A percentile compares a stretch with the other conserved stretches of the same genome.
Evolutionary conservation across 2,888 invertebrate genomes (phyloP).

Genomic region (Homarus gammarus): DNA sequence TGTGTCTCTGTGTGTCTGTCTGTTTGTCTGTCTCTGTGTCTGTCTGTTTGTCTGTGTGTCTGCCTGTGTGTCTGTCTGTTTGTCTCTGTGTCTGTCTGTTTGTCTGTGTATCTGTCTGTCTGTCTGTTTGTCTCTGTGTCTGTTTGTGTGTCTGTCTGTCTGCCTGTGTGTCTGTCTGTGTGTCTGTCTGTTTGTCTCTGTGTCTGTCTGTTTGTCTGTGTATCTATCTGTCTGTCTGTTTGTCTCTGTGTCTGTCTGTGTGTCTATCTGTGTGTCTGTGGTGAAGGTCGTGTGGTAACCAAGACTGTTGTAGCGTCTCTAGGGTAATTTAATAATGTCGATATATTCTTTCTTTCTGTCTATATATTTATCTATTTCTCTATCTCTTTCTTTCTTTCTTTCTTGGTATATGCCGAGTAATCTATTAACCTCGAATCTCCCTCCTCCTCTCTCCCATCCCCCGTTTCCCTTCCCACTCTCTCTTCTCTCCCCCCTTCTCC

Average conservation of each 20-base stretch:
- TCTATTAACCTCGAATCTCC: background rate
- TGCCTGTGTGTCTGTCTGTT: too few species aligned
- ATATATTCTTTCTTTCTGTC: background rate
- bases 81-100: background rate
- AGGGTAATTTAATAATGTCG: background rate
- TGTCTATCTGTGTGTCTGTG: background rate
- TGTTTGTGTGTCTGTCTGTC: background rate
- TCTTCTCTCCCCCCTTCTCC: background rate
- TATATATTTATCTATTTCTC: background rate
- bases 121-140: too few species aligned
- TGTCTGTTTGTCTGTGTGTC: too few species aligned
- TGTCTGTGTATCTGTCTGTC: slow-evolving; percentile 40
- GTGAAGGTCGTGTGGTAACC: background rate
- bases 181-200: background rate
- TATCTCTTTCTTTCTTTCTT: background rate
- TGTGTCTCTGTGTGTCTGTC: too few species aligned
- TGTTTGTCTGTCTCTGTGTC: background rate
- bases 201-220: background rate
- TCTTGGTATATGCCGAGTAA: slow-evolving; percentile 5
- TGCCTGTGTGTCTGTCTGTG: background rate
- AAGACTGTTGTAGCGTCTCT: background rate
- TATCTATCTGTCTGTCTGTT: slow-evolving; percentile 28
- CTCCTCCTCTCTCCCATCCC: too few species aligned
- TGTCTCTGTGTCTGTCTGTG: slow-evolving; percentile 25
- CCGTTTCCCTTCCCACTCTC: background rate